Evolutionary conservation across 2,113 vertebrate species (phyloP).

Genomic region (Ifrita kowaldi): DNA sequence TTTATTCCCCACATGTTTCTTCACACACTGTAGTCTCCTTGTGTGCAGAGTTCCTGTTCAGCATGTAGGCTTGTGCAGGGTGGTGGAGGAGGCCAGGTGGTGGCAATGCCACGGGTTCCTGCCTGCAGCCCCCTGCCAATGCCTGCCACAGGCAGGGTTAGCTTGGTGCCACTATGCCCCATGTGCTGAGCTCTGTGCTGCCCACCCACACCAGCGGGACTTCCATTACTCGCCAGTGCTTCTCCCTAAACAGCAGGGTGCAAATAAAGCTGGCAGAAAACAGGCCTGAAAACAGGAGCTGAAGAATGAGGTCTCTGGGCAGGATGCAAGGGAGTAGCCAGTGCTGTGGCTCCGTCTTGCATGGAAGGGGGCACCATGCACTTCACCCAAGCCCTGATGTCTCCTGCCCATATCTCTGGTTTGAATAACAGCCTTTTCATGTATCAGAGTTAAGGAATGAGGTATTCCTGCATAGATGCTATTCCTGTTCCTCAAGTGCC

Average conservation of each 20-base stretch:
- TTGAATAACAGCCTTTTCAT: not conserved
- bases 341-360: not conserved
- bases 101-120: not conserved
- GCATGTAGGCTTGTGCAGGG: fast-evolving
- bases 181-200: fast-evolving
- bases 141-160: not conserved
- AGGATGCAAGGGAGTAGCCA: not conserved
- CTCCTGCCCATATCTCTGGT: not conserved
- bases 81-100: not conserved
- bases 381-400: not conserved
- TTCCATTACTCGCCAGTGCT: not conserved
- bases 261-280: not conserved
- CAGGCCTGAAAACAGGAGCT: not conserved
- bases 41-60: not conserved
- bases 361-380: fast-evolving
- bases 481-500: not conserved
- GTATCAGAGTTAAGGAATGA: not conserved
- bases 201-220: not conserved
- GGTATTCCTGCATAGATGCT: not conserved
- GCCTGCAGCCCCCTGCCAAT: not conserved
- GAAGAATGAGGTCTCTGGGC: not conserved
- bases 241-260: not conserved
- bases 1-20: not conserved
- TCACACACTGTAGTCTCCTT: not conserved
- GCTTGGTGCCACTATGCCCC: fast-evolving